Base-by-base conservation (phyloP, 2,888 invertebrate genomes). In the Nomada fucata region DNA sequence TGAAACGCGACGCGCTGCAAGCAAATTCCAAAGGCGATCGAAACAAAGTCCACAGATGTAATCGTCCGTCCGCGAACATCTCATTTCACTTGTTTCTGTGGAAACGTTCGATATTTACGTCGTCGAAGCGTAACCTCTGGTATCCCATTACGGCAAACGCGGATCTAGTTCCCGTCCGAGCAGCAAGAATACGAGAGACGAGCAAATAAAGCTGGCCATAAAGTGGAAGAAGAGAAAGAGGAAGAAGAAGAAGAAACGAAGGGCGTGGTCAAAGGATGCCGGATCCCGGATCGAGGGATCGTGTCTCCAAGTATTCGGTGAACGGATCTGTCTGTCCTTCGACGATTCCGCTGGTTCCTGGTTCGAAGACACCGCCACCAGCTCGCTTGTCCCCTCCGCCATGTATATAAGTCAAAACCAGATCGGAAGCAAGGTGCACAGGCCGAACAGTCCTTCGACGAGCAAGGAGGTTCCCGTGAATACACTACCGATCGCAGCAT, bases 391-490 rank as follows among this genome's bases (percentile, higher is more conserved):
- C 82, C 81, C 80, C 85, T 77, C 83, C 82, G 77, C 76, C 61
- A 63, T 79, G 84, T 91, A 91, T 91, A 91, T 91, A 91, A 91
- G 91, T 87, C 84, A 87, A 89, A 89, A 91, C 83, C 83, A 88
- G 89, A 88, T 88, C 85, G 87, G 85, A 84, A 88, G 85, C 84
- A 87, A 85, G 83, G 88, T 89, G 89, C 90, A 88, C 78, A 86
- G 86, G 79, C 85, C 72, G 85, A 84, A 88, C 91, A 91, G 91
- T 91, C 90, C 89, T 91, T 90, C 89, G 89, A 71, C 78, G 74
- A 83, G 85, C 79, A 88, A 91, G 90, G 89, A 91, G 91, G 89
- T 89, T 87, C 86, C 71, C 82, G 75, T 84, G 79, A 69, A 79
- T 55, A 81, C 71, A 60, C 23, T 36, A 76, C 20, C 18, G 59